Conservation (phyloP, 2,888 invertebrate genomes). For the Palloptera scutellata region DNA sequence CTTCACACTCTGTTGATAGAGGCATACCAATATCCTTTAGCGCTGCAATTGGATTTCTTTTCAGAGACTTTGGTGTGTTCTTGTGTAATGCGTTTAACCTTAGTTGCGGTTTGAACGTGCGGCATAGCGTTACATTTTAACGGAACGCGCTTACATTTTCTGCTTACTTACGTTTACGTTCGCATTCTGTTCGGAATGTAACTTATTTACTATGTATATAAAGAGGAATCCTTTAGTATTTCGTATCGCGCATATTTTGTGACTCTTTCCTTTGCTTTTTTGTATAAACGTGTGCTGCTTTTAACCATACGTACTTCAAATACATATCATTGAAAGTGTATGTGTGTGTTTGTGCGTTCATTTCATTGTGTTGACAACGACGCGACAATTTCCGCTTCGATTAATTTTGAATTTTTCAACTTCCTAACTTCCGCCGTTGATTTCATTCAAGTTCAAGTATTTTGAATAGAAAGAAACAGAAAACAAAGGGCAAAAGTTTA, state of each 20-base stretch:
- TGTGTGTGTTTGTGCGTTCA: background rate
- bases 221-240: background rate
- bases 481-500: constrained; percentile 12
- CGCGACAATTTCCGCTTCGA: constrained; percentile 48
- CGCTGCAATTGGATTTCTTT: background rate
- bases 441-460: constrained; percentile 42
- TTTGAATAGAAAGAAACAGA: background rate
- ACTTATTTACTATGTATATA: background rate
- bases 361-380: background rate
- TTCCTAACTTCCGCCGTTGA: constrained; percentile 27
- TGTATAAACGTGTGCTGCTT: background rate
- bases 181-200: background rate
- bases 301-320: background rate
- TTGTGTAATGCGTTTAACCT: constrained; percentile 39
- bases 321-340: background rate
- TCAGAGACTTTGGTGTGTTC: background rate
- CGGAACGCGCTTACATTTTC: constrained; percentile 14
- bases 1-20: too few species aligned
- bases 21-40: background rate
- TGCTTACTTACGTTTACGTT: background rate
- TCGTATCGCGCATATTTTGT: background rate
- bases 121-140: constrained; percentile 49
- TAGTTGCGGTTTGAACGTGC: constrained; percentile 61
- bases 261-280: constrained; percentile 10
- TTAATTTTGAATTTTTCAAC: constrained; percentile 43